Conservation (phyloP, 2,888 invertebrate genomes). For the Drosophila mimetica region DNA sequence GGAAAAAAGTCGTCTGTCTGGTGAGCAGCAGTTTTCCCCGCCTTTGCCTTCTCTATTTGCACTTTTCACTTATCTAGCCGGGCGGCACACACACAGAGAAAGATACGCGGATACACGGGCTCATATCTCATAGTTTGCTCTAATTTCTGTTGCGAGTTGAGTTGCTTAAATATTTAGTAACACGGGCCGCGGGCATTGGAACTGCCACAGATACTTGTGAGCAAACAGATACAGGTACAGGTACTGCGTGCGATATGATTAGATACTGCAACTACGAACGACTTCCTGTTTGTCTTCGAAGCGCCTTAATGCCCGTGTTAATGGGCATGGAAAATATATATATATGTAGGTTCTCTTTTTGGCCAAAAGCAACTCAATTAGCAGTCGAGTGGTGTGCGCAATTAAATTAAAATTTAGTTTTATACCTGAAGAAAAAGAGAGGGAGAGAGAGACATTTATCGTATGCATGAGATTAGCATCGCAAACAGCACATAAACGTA, state of each 20-base stretch:
- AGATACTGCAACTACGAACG: constrained; percentile 57
- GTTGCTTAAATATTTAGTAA: constrained; percentile 78
- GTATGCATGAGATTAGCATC: constrained; percentile 79
- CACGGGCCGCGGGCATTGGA: constrained; percentile 34
- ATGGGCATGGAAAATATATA: constrained; percentile 7
- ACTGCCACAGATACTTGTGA: constrained; percentile 16
- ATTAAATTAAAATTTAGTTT: constrained; percentile 78
- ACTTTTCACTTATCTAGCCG: constrained; percentile 68
- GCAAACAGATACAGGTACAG: constrained; percentile 44
- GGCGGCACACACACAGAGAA: constrained; percentile 15
- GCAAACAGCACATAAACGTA: constrained; percentile 78
- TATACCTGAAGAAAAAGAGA: constrained; percentile 53
- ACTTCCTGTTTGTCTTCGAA: constrained; percentile 68
- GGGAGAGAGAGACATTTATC: constrained; percentile 61
- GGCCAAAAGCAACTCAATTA: constrained; percentile 65
- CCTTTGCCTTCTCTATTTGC: constrained; percentile 63
- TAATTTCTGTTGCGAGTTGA: constrained; percentile 66
- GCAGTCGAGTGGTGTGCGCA: constrained; percentile 69
- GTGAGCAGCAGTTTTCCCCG: constrained; percentile 16
- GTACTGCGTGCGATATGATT: constrained; percentile 62
- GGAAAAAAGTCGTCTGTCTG: constrained; percentile 55
- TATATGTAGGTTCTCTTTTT: constrained; percentile 6
- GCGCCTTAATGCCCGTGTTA: constrained; percentile 32
- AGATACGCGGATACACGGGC: constrained; percentile 29
- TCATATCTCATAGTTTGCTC: constrained; percentile 67